phyloP scores from a whole-genome alignment of 2,113 vertebrate species.

The Heteronetta atricapilla region DNA sequence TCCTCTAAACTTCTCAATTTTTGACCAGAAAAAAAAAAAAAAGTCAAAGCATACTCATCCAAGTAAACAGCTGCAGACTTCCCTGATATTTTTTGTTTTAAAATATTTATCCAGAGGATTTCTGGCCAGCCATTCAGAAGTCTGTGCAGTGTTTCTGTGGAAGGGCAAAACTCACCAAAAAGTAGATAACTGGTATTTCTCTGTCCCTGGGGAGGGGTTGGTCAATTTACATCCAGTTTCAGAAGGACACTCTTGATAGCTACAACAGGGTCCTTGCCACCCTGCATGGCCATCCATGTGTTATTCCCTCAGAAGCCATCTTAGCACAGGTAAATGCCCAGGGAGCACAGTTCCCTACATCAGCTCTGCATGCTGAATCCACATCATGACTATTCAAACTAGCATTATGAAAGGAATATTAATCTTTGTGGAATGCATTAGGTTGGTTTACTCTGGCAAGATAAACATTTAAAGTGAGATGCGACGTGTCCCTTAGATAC shows the following conservation, averaged over 20 bases:
- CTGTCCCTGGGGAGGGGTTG: neutral
- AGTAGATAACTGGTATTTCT: neutral
- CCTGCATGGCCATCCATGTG: neutral
- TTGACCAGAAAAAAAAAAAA: neutral
- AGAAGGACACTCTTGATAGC: neutral
- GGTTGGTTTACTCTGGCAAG: conserved; percentile 27
- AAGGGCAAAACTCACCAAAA: neutral
- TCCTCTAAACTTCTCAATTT: neutral
- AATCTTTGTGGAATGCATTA: neutral
- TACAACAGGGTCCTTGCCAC: neutral
- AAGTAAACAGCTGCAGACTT: neutral
- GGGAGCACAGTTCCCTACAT: neutral
- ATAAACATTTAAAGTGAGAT: neutral
- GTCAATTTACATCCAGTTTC: neutral
- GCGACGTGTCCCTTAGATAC: neutral
- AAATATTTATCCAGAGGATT: neutral
- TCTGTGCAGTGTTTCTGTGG: neutral
- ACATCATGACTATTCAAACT: conserved; percentile 3
- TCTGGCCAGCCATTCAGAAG: neutral
- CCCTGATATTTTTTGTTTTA: neutral
- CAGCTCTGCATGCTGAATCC: neutral
- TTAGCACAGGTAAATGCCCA: neutral
- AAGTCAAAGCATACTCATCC: neutral
- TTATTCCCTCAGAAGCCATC: neutral
- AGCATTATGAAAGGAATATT: neutral